Evolutionary conservation across 2,113 vertebrate genomes (phyloP), one percentile per base, ranked within the genome.

Genomic region (Chlamydotis undulata): DNA sequence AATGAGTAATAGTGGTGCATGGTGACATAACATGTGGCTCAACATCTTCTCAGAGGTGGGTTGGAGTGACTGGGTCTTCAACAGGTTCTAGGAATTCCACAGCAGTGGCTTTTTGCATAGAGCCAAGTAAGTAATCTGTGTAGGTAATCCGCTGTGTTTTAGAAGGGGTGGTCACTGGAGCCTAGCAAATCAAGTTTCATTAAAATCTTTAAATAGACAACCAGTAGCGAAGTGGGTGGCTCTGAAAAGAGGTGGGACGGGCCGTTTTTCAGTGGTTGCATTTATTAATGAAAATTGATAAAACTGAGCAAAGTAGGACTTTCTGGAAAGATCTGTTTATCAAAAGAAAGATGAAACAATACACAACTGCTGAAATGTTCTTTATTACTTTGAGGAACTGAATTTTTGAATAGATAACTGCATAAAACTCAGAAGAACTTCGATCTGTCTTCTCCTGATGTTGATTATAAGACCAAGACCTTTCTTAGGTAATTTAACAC

Each of bases 121-220:
- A 41, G 37, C n/a, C 7, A 2, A 45, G 13, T 23, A 15, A 73
- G 26, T 89, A 88, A 70, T 90, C 49, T 50, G n/a, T 80, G 47
- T 37, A n/a, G 52, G 71, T 83, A 90, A 74, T 73, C 63, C 63
- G 41, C 18, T 65, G 24, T 29, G 12, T 77, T 87, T 76, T 83
- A 63, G 43, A 91, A 68, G 28, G 35, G 23, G 29, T 31, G 13
- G 37, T 69, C 67, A 43, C 7, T 61, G 74, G 41, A 78, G 53
- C 14, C 2, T 10, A 55, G 60, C 39, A 86, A 91, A 78, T 81
- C 24, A 25, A 24, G 60, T 80, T 90, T 74, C 50, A 21, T 68
- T 19, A 86, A 89, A 92, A 56, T 83, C 85, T 90, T 93, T 83
- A 95, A 93, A 87, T 37, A 89, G 88, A 59, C 53, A 45, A 23